phyloP scores from a whole-genome alignment of 2,888 invertebrate species.

The Parnassius apollo region DNA sequence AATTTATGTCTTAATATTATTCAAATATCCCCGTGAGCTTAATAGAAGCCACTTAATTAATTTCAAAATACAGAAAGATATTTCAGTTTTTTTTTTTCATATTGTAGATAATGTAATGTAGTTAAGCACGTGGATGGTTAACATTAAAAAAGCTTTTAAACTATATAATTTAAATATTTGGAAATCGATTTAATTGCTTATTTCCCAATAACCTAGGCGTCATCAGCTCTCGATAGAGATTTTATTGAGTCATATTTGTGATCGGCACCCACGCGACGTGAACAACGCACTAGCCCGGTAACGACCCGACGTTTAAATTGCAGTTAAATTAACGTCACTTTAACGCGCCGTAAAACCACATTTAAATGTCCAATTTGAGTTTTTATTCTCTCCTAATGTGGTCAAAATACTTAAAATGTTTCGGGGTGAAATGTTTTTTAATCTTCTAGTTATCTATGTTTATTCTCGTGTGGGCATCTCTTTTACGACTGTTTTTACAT shows the following conservation, averaged over 20 bases:
- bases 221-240: constrained; percentile 2
- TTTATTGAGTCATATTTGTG: constrained; percentile 4
- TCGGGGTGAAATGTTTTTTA: constrained; percentile 13
- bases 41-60: too few relatives aligned
- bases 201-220: constrained; percentile 8
- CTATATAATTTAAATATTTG: background rate
- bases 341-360: constrained; percentile 51
- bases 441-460: constrained; percentile 16
- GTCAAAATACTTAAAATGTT: constrained; percentile 16
- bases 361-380: constrained; percentile 46
- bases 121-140: background rate
- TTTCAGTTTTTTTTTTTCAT: too few relatives aligned
- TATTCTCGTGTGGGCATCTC: constrained; percentile 22
- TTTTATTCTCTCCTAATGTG: constrained; percentile 48
- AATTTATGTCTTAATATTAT: too few relatives aligned
- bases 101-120: background rate
- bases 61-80: too few relatives aligned
- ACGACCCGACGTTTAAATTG: constrained; percentile 42
- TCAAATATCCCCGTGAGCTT: too few relatives aligned
- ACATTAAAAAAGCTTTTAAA: too few relatives aligned
- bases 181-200: constrained; percentile 11
- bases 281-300: constrained; percentile 21
- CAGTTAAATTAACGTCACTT: constrained; percentile 45
- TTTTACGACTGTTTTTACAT: constrained; percentile 21
- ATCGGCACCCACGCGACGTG: constrained; percentile 32